phyloP scores from a whole-genome alignment of 2,113 vertebrate genomes.

The Crotalus tigris region DNA sequence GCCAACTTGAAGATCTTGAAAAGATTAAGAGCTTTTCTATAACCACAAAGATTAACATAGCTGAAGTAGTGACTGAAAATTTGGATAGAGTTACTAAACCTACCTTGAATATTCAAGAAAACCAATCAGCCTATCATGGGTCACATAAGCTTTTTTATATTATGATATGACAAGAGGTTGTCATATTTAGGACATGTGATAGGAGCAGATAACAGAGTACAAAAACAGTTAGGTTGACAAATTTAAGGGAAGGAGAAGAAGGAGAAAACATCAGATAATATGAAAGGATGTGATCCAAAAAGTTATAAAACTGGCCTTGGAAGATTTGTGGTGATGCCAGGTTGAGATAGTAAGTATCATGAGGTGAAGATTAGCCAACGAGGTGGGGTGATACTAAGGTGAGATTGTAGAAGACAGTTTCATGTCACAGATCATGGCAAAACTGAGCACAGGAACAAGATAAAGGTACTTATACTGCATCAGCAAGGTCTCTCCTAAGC shows the following conservation, averaged over 20 bases:
- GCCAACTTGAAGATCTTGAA: neutral
- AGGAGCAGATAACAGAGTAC: neutral
- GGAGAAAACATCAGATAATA: neutral
- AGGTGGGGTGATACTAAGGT: neutral
- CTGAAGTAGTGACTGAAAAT: neutral
- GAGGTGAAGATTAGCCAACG: neutral
- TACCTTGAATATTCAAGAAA: neutral
- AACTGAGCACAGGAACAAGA: neutral
- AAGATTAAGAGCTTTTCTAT: neutral
- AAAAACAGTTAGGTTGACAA: neutral
- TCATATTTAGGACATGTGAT: neutral
- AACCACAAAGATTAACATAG: neutral
- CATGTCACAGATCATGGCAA: neutral
- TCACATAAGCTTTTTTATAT: neutral
- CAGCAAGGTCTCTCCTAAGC: neutral
- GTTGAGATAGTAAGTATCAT: neutral
- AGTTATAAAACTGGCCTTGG: neutral
- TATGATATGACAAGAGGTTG: neutral
- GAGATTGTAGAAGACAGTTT: neutral
- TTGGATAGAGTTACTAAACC: neutral
- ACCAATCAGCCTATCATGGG: neutral
- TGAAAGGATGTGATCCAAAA: neutral
- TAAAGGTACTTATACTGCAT: neutral
- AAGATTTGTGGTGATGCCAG: neutral
- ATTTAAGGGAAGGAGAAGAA: neutral